Base-by-base conservation (phyloP, 2,113 vertebrate genomes). In the Cyphotilapia sp. region DNA sequence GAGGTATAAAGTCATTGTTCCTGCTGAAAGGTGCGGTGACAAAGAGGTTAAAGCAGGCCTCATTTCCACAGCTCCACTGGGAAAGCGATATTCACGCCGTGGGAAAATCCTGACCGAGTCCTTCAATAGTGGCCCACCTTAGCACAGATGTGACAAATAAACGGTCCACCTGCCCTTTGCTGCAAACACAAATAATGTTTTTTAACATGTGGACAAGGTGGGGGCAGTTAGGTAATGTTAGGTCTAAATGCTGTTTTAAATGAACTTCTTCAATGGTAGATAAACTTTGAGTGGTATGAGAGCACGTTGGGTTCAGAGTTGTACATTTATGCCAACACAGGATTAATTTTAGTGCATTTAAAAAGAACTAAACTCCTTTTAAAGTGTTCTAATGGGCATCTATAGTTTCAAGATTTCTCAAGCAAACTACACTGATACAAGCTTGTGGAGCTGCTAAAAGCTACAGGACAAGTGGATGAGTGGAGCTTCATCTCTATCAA, bases 1-100 rank as follows among this genome's bases (percentile, higher is more conserved):
- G 33, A 61, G 74, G 78, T 27, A 90, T 59, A 83, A 88, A 86
- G 51, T 87, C 86, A 91, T 94, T 95, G 93, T 92, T 94, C 83
- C 47, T 2, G 7, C n/a, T 86, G 91, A 94, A 92, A 93, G 87
- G 84, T 83, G 47, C 42, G 2, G 10, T 27, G 83, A 94, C 92
- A 93, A 92, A 93, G 85, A 85, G 76, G 80, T 93, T 86, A 89
- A 92, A 83, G 88, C 85, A 81, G 84, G 54, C 57, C 90, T 91
- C 47, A 27, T 88, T 93, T 94, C 19, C 85, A 84, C 74, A 84
- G 82, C 10, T 12, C 71, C 11, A n/a, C 57, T 17, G 45, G 69
- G 83, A 85, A 84, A 87, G 84, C 87, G 93, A 93, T 84, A 90
- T 85, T 88, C 83, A 84, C 35, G 84, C 74, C 45, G 66, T 88